These are phyloP conservation scores for Pteronotus mesoamericanus DNA, from an alignment of 2,797 vertebrate genomes.

Conservation along the genomic window DNA sequence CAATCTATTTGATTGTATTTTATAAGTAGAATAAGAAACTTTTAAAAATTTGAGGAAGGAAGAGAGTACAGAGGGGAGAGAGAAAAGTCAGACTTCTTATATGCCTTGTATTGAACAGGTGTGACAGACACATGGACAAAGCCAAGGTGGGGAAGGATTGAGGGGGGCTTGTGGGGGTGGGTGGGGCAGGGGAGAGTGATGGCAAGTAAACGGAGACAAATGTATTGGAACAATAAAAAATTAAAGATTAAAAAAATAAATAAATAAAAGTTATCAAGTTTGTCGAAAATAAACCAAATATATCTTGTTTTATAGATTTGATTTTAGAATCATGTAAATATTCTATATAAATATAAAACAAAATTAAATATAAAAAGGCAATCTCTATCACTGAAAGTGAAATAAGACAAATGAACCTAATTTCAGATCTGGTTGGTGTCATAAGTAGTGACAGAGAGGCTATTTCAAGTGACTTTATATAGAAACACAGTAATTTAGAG, in stretches of 20 bases:
- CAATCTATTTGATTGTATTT: neutral
- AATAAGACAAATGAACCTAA: slow-evolving; percentile 3
- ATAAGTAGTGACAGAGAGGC: neutral
- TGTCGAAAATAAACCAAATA: too few relatives aligned
- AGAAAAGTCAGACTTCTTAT: neutral
- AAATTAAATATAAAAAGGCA: neutral
- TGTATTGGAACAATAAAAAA: too few relatives aligned
- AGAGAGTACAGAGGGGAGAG: neutral
- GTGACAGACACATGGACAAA: too few relatives aligned
- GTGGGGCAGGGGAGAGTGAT: too few relatives aligned
- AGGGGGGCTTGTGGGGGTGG: too few relatives aligned
- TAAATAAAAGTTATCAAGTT: too few relatives aligned
- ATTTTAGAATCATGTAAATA: neutral
- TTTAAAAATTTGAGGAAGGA: neutral
- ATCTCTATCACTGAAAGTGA: neutral
- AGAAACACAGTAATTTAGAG: neutral
- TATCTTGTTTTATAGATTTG: neutral
- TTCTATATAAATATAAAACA: neutral
- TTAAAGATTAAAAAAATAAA: too few relatives aligned
- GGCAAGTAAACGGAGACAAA: too few relatives aligned
- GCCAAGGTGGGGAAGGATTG: too few relatives aligned
- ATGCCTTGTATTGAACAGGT: too few relatives aligned
- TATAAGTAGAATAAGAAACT: neutral
- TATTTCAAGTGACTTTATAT: neutral
- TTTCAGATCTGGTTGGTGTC: neutral